These are phyloP conservation scores for Actinernus sp. DNA, from an alignment of 92 coral and sea anemone genomes.

Conservation along the genomic window DNA sequence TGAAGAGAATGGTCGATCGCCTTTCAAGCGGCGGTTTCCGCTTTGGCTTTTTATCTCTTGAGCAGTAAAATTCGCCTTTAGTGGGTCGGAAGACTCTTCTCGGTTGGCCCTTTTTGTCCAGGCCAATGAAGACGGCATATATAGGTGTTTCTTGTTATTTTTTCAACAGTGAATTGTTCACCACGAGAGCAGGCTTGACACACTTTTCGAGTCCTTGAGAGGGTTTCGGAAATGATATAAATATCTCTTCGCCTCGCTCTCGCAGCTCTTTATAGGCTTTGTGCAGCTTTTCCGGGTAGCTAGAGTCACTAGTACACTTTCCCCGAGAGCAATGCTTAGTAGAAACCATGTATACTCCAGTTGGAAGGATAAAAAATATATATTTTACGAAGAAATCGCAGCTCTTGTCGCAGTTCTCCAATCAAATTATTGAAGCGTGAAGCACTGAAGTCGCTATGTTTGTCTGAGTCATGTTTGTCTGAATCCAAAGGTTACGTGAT, in stretches of 20 bases:
- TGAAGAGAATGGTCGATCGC: no score
- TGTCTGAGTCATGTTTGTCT: no score
- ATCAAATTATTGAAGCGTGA: no score
- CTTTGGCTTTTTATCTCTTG: constrained; percentile 39
- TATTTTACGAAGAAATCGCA: no score
- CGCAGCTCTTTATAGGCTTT: constrained; percentile 28
- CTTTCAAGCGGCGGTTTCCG: constrained; percentile 42
- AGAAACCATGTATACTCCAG: no score
- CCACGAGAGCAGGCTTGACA: constrained; percentile 63
- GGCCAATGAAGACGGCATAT: constrained; percentile 65
- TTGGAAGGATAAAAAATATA: no score
- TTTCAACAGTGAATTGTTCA: constrained; percentile 43
- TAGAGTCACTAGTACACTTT: constrained; percentile 47
- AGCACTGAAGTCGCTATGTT: no score
- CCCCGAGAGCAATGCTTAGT: no score
- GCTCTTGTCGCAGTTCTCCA: no score
- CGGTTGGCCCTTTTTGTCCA: constrained; percentile 56
- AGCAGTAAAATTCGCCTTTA: constrained; percentile 55
- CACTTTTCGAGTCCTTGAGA: constrained; percentile 45
- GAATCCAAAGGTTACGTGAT: no score
- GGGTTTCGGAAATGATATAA: constrained; percentile 53
- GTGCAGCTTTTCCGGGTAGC: constrained; percentile 47
- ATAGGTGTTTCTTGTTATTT: constrained; percentile 52
- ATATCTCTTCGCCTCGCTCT: constrained; percentile 11
- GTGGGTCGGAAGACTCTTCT: constrained; percentile 50